These are phyloP conservation scores for Cheilinus undulatus DNA, from an alignment of 2,113 vertebrate species.

Conservation along the genomic window DNA sequence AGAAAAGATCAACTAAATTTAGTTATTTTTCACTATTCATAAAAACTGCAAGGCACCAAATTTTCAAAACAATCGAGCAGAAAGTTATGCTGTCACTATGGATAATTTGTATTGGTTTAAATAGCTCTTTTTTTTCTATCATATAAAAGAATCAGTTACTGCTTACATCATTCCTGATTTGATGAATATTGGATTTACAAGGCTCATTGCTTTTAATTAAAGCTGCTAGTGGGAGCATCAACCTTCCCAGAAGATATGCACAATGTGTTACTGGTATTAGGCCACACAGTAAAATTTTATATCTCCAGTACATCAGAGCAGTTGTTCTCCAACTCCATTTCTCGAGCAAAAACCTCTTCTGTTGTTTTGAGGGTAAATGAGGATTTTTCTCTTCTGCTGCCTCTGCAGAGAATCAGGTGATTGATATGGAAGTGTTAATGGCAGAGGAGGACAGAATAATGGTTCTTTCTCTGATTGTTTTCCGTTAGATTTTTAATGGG, in stretches of 20 bases:
- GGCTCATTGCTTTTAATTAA: conserved; percentile 70
- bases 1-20: conserved; percentile 70
- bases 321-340: conserved; percentile 31
- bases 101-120: conserved; percentile 71
- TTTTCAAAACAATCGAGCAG: conserved; percentile 62
- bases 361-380: no score
- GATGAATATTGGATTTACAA: conserved; percentile 66
- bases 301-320: conserved; percentile 37
- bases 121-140: conserved; percentile 63
- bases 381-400: conserved; percentile 50
- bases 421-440: conserved; percentile 72
- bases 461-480: conserved; percentile 80
- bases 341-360: not conserved
- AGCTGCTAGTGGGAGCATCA: conserved; percentile 38
- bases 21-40: conserved; percentile 70
- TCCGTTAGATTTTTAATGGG: conserved; percentile 81
- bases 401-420: conserved; percentile 58
- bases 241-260: conserved; percentile 45
- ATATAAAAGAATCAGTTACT: conserved; percentile 54
- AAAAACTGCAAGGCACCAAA: conserved; percentile 67
- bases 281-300: conserved; percentile 21
- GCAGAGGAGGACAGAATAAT: conserved; percentile 63
- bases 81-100: conserved; percentile 66
- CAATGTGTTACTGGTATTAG: conserved; percentile 31
- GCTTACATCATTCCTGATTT: conserved; percentile 49